Base-by-base conservation (phyloP, 2,797 vertebrate genomes). In the Muscicapa striata region DNA sequence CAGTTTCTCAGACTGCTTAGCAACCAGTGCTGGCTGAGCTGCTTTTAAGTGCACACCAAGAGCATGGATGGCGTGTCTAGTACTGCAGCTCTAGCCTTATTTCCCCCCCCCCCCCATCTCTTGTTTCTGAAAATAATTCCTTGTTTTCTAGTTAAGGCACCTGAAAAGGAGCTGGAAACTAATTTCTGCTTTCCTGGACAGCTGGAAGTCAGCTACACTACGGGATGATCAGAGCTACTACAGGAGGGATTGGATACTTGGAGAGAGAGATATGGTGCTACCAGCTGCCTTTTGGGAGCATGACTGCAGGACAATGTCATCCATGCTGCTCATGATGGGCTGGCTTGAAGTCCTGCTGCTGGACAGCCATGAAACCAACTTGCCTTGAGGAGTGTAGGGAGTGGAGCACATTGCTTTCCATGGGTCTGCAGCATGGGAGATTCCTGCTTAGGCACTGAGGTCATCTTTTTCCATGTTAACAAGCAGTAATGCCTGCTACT, bases 1-100 rank as follows among this genome's bases (percentile, higher is more conserved):
- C 96, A 95, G 26, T 84, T 95, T 61, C 82, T 95, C 69, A 45
- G 63, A 95, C 66, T 87, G 94, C 97, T 95, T 98, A 97, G 98
- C 98, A 97, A 97, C 97, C 82, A 95, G 62, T 78, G 87, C 80
- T 15, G 49, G 61, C 95, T 27, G 36, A 72, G 85, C 36, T 0
- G 12, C 66, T 92, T 80, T 90, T 54, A 51, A 78, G 36, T 54
- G 76, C 74, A 51, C 0, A 30, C 40, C 34, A 45, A 95, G 38
- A 34, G 66, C 74, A 74, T 76, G 36, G 55, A 93, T 49, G 69
- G 84, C 8, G 43, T 61, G 64, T 81, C 74, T 94, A 94, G 81
- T 90, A 84, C n/a, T 24, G 70, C n/a, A 82, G 69, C 67, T 90
- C 72, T 51, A 40, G 45, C 83, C 36, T 86, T 57, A 38, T 41